Percentiles rank a stretch among this genome's conserved stretches.
Conservation (phyloP, 53 echinoderm and acorn worm species). For the Hippasteria phrygiana region DNA sequence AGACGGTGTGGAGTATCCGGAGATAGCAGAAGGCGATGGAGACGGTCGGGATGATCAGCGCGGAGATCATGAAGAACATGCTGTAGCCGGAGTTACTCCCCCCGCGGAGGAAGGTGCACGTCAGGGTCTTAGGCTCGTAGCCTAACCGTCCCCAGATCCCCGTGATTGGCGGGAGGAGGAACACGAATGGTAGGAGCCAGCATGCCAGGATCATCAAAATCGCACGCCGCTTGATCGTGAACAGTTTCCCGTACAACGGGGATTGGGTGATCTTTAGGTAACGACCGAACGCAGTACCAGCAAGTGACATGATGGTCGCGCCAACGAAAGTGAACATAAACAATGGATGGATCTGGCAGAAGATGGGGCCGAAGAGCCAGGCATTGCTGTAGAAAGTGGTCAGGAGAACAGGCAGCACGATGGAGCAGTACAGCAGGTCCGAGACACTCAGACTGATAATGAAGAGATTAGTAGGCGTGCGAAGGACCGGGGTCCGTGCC, state of each 20-base stretch:
- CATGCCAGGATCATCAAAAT: conserved; percentile 41
- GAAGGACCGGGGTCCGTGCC: conserved; percentile 59
- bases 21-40: conserved; percentile 75
- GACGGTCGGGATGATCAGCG: conserved; percentile 54
- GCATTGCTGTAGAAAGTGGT: conserved; percentile 57
- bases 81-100: conserved; percentile 65
- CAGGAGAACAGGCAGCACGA: conserved; percentile 68
- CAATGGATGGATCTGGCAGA: conserved; percentile 67
- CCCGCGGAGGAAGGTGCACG: conserved; percentile 65
- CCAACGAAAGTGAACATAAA: conserved; percentile 75
- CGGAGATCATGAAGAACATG: conserved; percentile 65
- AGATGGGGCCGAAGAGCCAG: conserved; percentile 64
- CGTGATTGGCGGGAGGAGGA: conserved; percentile 68
- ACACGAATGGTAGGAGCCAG: conserved; percentile 63
- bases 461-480: conserved; percentile 66
- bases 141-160: conserved; percentile 70
- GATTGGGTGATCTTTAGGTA: conserved; percentile 72
- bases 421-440: conserved; percentile 68
- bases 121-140: conserved; percentile 65
- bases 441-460: conserved; percentile 71
- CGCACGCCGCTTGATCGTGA: conserved; percentile 56
- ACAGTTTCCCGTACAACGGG: conserved; percentile 51
- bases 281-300: conserved; percentile 71
- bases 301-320: conserved; percentile 62
- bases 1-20: conserved; percentile 68